Percentiles rank a stretch among this genome's conserved stretches.
phyloP scores from a whole-genome alignment of 1,140 invertebrate species.

The Pseudomyrmex gracilis region DNA sequence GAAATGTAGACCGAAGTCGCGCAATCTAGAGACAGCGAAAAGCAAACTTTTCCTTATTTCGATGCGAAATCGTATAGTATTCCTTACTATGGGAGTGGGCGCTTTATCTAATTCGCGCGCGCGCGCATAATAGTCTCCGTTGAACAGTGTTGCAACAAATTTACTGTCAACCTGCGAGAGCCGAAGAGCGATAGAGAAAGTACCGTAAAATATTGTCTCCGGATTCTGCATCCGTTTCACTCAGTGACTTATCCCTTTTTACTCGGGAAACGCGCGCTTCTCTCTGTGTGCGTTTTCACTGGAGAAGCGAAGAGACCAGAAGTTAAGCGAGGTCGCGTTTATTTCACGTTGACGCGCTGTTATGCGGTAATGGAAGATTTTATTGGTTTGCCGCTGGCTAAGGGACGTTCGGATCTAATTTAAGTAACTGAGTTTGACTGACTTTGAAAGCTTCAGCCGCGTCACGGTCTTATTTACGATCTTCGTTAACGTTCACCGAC shows the following conservation, averaged over 20 bases:
- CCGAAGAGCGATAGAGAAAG: slow-evolving; percentile 24
- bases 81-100: too few relatives aligned
- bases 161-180: slow-evolving; percentile 52
- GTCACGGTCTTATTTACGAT: slow-evolving; percentile 17
- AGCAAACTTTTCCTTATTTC: neutral
- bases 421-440: slow-evolving; percentile 57
- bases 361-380: slow-evolving; percentile 58
- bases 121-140: slow-evolving; percentile 4
- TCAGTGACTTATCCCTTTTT: slow-evolving; percentile 44
- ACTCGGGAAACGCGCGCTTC: slow-evolving; percentile 20
- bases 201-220: slow-evolving; percentile 69
- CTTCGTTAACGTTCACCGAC: slow-evolving; percentile 17
- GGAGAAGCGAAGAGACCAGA: slow-evolving; percentile 58
- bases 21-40: neutral
- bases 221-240: slow-evolving; percentile 67
- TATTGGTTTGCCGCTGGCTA: slow-evolving; percentile 41
- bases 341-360: slow-evolving; percentile 68
- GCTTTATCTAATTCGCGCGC: neutral
- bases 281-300: slow-evolving; percentile 53
- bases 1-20: neutral
- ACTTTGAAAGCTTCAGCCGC: slow-evolving; percentile 42
- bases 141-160: slow-evolving; percentile 26
- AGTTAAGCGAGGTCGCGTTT: slow-evolving; percentile 70
- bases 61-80: neutral
- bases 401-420: slow-evolving; percentile 47